A percentile compares a stretch with the other conserved stretches of the same genome.
phyloP scores from a whole-genome alignment of 2,888 invertebrate species.

The Aphodius granarius region DNA sequence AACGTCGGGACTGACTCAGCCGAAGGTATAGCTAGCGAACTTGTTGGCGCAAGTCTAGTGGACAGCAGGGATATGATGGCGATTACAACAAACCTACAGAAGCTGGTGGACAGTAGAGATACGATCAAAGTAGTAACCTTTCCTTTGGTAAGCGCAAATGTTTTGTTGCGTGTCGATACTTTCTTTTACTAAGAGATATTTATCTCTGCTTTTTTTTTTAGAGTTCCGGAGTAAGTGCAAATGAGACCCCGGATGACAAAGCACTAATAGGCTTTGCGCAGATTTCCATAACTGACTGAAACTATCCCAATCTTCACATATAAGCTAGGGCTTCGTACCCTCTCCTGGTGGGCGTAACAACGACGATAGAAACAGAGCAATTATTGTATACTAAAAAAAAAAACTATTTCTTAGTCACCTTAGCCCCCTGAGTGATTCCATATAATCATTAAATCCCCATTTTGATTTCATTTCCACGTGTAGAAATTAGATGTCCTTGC shows the following conservation, averaged over 20 bases:
- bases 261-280: conserved; percentile 96
- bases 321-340: background rate
- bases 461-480: background rate
- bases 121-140: conserved; percentile 80
- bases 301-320: background rate
- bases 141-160: conserved; percentile 78
- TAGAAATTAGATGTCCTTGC: background rate
- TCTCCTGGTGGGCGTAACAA: background rate
- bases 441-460: background rate
- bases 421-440: background rate
- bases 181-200: too few species aligned
- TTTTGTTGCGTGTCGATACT: too few species aligned
- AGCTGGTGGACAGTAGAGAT: conserved; percentile 76
- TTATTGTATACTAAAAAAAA: background rate
- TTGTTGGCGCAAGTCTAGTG: conserved; percentile 93
- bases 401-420: background rate
- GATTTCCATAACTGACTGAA: conserved; percentile 87
- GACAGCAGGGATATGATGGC: conserved; percentile 88
- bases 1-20: conserved; percentile 85
- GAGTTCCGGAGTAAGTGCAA: conserved; percentile 69
- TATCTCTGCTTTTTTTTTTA: conserved; percentile 51
- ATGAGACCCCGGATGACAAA: conserved; percentile 90
- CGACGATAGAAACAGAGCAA: background rate
- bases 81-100: conserved; percentile 92
- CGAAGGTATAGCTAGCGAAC: conserved; percentile 91